Evolutionary conservation across 2,888 invertebrate species (phyloP).

Genomic region (Brenthis ino): DNA sequence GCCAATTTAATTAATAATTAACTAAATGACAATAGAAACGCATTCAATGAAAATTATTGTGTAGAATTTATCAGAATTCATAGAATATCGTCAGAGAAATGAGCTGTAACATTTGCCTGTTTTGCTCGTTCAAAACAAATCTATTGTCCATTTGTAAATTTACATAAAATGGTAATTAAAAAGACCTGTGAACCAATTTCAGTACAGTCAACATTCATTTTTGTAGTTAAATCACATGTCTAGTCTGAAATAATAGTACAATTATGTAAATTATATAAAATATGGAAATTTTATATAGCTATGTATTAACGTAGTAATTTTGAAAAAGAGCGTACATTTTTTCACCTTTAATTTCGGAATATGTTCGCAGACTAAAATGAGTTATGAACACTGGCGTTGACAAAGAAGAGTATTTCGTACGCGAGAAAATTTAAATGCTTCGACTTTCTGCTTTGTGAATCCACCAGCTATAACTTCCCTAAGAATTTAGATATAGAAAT

Average conservation of each 20-base stretch:
- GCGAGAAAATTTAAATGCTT: conserved; percentile 50
- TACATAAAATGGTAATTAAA: no score
- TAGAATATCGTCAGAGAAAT: conserved; percentile 5
- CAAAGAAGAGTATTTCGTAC: conserved; percentile 52
- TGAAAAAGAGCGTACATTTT: conserved; percentile 2
- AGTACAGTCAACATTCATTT: no score
- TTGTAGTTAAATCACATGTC: no score
- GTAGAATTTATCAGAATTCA: neutral
- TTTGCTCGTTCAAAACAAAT: conserved; percentile 9
- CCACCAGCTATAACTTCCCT: conserved; percentile 33
- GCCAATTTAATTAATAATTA: no score
- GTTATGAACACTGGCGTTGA: conserved; percentile 60
- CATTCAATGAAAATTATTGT: conserved; percentile 1
- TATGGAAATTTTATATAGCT: neutral
- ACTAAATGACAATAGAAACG: no score
- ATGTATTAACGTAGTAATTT: neutral
- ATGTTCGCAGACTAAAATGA: conserved; percentile 47
- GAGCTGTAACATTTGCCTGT: conserved; percentile 39
- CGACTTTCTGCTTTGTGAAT: conserved; percentile 54
- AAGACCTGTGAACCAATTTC: no score
- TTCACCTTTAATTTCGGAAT: conserved; percentile 10
- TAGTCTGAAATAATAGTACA: no score
- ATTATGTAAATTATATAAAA: no score
- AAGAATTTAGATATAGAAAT: neutral
- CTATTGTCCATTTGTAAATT: no score